phyloP scores from a whole-genome alignment of 2,797 vertebrate species.

The Trachops cirrhosus region DNA sequence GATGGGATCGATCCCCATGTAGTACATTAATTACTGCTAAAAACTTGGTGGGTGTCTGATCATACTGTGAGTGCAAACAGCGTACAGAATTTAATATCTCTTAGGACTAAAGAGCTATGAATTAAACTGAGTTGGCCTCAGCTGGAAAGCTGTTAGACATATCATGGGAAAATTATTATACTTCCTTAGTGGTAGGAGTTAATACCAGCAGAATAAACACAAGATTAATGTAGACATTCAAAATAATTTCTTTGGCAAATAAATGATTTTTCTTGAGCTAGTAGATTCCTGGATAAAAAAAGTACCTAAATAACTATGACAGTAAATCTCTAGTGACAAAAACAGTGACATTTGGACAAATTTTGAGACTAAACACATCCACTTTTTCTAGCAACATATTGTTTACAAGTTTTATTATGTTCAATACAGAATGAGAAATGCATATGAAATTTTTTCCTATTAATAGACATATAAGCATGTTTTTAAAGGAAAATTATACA shows the following conservation, averaged over 20 bases:
- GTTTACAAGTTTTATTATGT: neutral
- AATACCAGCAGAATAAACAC: slow-evolving; percentile 30
- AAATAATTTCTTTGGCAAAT: slow-evolving; percentile 12
- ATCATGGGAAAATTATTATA: neutral
- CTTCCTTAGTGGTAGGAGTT: slow-evolving; percentile 41
- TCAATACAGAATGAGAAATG: neutral
- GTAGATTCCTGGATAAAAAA: neutral
- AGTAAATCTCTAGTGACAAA: slow-evolving; percentile 5
- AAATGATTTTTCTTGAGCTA: slow-evolving; percentile 36
- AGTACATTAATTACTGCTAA: slow-evolving; percentile 43
- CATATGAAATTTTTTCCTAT: neutral
- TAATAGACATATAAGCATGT: neutral
- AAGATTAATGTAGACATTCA: neutral
- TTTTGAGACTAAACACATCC: neutral
- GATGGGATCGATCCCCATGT: neutral
- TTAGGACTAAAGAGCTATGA: slow-evolving; percentile 45
- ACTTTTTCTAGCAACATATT: neutral
- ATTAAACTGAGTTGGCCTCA: slow-evolving; percentile 43
- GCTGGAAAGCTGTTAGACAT: slow-evolving; percentile 39
- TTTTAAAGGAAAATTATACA: neutral
- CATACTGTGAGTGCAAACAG: slow-evolving; percentile 36
- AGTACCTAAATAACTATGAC: neutral
- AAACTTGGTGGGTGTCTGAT: neutral
- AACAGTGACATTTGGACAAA: neutral
- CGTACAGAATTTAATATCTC: slow-evolving; percentile 36